Conservation (phyloP, 2,113 vertebrate genomes). For the Ctenomys sociabilis region DNA sequence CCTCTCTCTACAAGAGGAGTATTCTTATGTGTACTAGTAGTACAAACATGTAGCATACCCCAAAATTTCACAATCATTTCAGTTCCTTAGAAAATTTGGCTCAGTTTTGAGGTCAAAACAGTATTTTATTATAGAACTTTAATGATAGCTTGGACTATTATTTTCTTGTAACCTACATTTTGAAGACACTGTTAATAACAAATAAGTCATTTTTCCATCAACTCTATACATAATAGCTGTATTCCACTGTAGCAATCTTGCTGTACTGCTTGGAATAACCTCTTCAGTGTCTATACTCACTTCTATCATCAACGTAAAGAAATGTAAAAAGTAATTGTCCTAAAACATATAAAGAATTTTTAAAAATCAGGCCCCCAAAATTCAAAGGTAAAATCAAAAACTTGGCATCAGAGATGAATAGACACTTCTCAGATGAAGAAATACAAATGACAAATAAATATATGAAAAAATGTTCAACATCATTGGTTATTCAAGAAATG, state of each 20-base stretch:
- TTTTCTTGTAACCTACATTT: not conserved
- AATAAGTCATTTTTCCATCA: not conserved
- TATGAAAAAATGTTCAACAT: too few relatives aligned
- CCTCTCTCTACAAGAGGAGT: not conserved
- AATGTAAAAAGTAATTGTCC: not conserved
- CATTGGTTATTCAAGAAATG: too few relatives aligned
- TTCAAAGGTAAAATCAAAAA: too few relatives aligned
- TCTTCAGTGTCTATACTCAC: not conserved
- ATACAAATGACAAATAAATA: too few relatives aligned
- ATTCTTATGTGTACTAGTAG: not conserved
- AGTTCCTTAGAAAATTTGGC: not conserved
- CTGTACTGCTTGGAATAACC: not conserved
- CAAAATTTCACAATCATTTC: not conserved
- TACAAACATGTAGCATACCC: not conserved
- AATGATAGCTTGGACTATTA: not conserved
- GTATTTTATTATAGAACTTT: not conserved
- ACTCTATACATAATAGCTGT: rapidly evolving
- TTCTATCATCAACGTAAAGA: slow-evolving; percentile 4
- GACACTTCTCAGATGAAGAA: too few relatives aligned
- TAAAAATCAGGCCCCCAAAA: too few relatives aligned
- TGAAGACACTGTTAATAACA: not conserved
- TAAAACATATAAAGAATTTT: too few relatives aligned
- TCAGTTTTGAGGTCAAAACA: not conserved
- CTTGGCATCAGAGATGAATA: too few relatives aligned
- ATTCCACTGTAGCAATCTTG: not conserved